Base-by-base conservation (phyloP, 1,140 invertebrate genomes). In the Ceratoteleas bidentatus region DNA sequence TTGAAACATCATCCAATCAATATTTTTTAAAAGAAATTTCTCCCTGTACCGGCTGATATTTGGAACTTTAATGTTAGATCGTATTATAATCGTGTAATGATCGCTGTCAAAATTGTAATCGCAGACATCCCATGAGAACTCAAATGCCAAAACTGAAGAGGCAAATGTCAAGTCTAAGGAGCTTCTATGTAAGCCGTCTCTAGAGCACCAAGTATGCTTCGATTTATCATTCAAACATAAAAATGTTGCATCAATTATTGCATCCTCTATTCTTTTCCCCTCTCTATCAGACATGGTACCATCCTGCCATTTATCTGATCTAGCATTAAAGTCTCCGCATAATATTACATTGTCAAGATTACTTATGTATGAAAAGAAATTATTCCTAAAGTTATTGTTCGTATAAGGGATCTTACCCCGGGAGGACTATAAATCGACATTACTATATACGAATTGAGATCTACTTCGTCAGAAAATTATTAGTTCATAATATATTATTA, bases 241-340 rank as follows among this genome's bases (percentile, higher is more conserved):
- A 15, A 56, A 56, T 11, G 45, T 43, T 6, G 64, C 43, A 5
- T 66, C 5, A 0, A 15, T 3, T 9, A 58, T 7, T 24, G 2
- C 6, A 6, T 45, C 13, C 16, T 45, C 50, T 10, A 66, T 45
- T 32, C 56, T 56, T 9, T 10, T 33, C 3, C 53, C 64, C 14
- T 43, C 40, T 7, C 0, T 10, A 32, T 66, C 52, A 14, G 9
- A 0, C 0, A 3, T 56, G 6, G 9, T 13, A 34, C 47, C 11
- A 9, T 10, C 4, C 6, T 66, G 36, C 64, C 52, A 66, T 5
- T 14, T 33, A 4, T 33, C 10, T 15, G 53, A 32, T 16, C 58
- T 69, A 11, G 53, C 53, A 34, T 69, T 69, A 33, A 69, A 69
- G 32, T 69, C 65, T 2, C 65, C 65, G 15, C 53, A 57, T 34